Conservation (phyloP, 2,797 vertebrate species). For the Chromis chromis region DNA sequence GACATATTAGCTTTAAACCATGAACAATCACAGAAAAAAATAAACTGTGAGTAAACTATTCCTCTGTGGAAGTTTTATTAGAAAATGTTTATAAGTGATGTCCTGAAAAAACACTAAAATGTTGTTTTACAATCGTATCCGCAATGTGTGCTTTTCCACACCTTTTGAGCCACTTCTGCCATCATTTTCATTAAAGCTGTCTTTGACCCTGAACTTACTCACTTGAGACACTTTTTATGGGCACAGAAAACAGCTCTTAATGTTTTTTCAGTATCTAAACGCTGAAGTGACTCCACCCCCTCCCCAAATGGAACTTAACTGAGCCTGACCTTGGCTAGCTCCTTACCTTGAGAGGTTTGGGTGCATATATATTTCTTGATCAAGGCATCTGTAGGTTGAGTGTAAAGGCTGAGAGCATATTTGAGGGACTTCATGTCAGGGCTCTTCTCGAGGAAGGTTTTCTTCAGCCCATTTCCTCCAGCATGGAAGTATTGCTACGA, state of each 20-base stretch:
- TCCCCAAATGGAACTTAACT: constrained; percentile 7
- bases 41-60: background rate
- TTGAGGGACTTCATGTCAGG: constrained; percentile 94
- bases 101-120: constrained; percentile 5
- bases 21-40: constrained; percentile 5
- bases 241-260: background rate
- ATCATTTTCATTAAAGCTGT: background rate
- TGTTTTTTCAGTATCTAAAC: background rate
- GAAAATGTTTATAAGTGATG: constrained; percentile 20
- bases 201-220: background rate
- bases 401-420: constrained; percentile 98
- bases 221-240: background rate
- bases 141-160: constrained; percentile 25
- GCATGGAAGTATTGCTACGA: constrained; percentile 99
- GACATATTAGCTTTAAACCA: background rate
- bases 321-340: background rate
- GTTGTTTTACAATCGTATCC: background rate
- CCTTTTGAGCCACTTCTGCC: background rate
- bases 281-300: background rate
- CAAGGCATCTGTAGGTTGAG: constrained; percentile 96
- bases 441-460: constrained; percentile 98
- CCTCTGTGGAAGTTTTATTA: background rate
- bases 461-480: constrained; percentile 97
- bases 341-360: constrained; percentile 95
- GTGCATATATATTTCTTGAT: constrained; percentile 99